Evolutionary conservation across 2,113 vertebrate species (phyloP), one percentile per base, ranked within the genome.

Genomic region (Crotalus horridus): DNA sequence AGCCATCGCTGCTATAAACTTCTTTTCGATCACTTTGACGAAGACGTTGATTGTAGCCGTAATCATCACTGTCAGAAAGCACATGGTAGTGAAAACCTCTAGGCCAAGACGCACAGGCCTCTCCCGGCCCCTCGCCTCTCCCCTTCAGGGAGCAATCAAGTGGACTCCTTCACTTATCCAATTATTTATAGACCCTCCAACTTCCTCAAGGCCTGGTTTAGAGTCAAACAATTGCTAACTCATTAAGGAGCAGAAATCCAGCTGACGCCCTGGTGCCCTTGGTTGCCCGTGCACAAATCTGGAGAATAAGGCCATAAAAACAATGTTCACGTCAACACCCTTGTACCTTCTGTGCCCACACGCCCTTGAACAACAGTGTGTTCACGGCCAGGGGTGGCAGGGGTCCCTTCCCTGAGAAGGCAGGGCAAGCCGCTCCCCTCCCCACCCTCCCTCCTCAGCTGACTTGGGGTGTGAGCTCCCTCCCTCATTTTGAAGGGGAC

Each of bases 1-100:
- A 0, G 13, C 21, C 64, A 95, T 88, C 6, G 2, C 15, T 4
- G 1, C 0, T 0, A 0, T 2, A 88, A 89, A 95, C 0, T 10
- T 0, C 87, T 1, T 0, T 20, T 89, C 48, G 8, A 0, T 0
- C 74, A 94, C 95, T 8, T 51, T 85, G 6, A 95, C 92, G 0
- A 9, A 39, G 74, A 94, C 29, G 9, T 86, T 48, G 69, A 94
- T 20, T 0, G 46, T 17, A 0, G 46, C 86, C 0, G 0, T 5
- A 0, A 94, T 6, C 3, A 0, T 23, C 26, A 0, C 94, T 95
- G 89, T 5, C 15, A 15, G 51, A 64, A 87, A 85, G 17, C 6
- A 59, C 1, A 55, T 51, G 9, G n/a, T 9, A 20, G 17, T 29
- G 2, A 56, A 4, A 24, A 4, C 23, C 17, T 87, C 26, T 3